phyloP scores from a whole-genome alignment of 2,888 invertebrate genomes.

The Cerastoderma edule region DNA sequence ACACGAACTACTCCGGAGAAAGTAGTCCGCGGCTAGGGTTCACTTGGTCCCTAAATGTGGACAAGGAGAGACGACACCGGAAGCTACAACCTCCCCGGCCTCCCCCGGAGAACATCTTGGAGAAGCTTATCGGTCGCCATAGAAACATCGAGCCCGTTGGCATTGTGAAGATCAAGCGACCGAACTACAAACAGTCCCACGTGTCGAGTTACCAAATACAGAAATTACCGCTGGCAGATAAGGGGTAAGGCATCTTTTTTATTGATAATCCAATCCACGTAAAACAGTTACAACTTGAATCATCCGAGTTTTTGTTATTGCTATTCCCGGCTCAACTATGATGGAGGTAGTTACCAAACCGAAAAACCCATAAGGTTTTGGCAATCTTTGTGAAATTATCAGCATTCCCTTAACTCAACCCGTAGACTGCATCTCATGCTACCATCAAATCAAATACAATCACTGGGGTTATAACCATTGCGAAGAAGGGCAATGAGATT shows the following conservation, averaged over 20 bases:
- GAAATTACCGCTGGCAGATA: constrained; percentile 21
- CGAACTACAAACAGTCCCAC: constrained; percentile 1
- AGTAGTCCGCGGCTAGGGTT: constrained; percentile 36
- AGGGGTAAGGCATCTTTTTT: constrained; percentile 8
- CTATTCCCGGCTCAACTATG: not conserved
- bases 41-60: constrained; percentile 43
- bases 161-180: constrained; percentile 26
- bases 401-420: too few relatives aligned
- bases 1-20: constrained; percentile 3
- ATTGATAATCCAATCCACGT: not conserved
- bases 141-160: constrained; percentile 28
- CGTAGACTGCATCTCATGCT: too few relatives aligned
- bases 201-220: constrained; percentile 31
- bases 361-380: too few relatives aligned
- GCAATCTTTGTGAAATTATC: too few relatives aligned
- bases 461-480: too few relatives aligned
- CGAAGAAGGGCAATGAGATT: too few relatives aligned
- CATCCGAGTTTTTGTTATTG: not conserved
- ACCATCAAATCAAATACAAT: too few relatives aligned
- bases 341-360: too few relatives aligned
- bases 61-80: not conserved
- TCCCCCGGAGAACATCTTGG: constrained; percentile 25
- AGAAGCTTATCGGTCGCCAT: constrained; percentile 37
- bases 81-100: constrained; percentile 27
- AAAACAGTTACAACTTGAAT: not conserved